Percentiles rank a stretch among this genome's conserved stretches.
Evolutionary conservation across 2,113 vertebrate species (phyloP).

Genomic region (Centropus unirufus): DNA sequence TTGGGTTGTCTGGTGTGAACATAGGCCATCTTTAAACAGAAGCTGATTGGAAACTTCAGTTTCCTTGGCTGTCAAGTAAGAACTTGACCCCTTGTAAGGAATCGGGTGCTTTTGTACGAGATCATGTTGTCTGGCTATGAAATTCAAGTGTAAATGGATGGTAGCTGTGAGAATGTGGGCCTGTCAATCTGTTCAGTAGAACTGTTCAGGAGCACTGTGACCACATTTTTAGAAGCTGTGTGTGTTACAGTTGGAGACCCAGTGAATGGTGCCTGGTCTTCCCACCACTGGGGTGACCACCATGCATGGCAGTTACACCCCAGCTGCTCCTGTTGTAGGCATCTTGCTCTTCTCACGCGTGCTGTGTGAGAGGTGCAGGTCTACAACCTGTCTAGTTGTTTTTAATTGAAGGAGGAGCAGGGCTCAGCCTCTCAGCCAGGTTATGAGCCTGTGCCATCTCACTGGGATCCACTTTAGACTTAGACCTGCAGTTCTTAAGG

Average conservation of each 20-base stretch:
- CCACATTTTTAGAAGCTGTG: not conserved
- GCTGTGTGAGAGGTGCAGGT: not conserved
- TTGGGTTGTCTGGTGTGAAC: not conserved
- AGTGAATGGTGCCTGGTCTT: not conserved
- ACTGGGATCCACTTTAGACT: not conserved
- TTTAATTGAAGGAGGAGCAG: not conserved
- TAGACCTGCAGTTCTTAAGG: not conserved
- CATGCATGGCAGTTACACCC: accelerated
- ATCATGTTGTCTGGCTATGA: not conserved
- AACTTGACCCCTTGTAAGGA: not conserved
- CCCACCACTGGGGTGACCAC: not conserved
- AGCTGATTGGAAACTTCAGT: not conserved
- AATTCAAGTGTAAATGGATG: not conserved
- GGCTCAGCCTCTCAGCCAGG: not conserved
- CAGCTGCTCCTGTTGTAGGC: not conserved
- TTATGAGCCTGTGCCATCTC: not conserved
- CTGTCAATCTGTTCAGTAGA: not conserved
- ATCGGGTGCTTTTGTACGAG: not conserved
- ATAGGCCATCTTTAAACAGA: not conserved
- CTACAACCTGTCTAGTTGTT: not conserved
- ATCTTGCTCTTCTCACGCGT: not conserved
- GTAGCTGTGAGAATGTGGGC: not conserved
- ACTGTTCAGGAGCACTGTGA: not conserved
- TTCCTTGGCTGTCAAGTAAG: not conserved
- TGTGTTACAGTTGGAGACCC: not conserved